A percentile compares a stretch with the other conserved stretches of the same genome.
phyloP scores from a whole-genome alignment of 2,113 vertebrate species.

The Orycteropus afer region DNA sequence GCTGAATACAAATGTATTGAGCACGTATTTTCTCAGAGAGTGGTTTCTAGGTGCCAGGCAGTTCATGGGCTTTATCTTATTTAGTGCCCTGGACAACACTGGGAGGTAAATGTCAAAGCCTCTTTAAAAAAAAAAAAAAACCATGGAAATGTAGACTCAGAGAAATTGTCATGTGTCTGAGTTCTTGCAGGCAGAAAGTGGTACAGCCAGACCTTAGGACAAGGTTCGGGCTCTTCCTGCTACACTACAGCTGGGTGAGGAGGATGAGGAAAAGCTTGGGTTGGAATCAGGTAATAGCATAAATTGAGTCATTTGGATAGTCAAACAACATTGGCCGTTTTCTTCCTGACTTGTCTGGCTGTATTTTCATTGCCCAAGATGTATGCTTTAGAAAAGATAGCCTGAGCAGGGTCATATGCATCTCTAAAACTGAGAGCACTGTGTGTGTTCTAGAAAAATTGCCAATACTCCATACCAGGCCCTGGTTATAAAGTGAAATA shows the following conservation, averaged over 20 bases:
- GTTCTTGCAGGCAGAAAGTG: neutral
- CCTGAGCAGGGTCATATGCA: neutral
- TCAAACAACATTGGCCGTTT: neutral
- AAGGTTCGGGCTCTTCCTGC: neutral
- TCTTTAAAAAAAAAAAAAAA: too few species aligned
- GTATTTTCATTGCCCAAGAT: neutral
- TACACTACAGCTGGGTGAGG: neutral
- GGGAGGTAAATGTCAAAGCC: neutral
- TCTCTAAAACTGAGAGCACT: neutral
- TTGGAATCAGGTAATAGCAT: neutral
- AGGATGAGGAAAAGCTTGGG: neutral
- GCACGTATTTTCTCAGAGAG: conserved; percentile 15
- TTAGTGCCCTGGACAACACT: neutral
- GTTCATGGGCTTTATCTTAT: fast-evolving
- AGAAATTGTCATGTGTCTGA: neutral
- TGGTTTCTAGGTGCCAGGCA: neutral
- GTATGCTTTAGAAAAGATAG: neutral
- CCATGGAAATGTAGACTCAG: neutral
- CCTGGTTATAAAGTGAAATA: neutral
- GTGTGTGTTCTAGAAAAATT: neutral
- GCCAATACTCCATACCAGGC: neutral
- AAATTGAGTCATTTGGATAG: neutral
- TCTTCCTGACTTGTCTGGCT: neutral
- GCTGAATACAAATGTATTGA: conserved; percentile 72
- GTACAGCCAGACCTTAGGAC: neutral